Evolutionary conservation across 2,888 invertebrate species (phyloP), one percentile per base, ranked within the genome.

Genomic region (Dilophus febrilis): DNA sequence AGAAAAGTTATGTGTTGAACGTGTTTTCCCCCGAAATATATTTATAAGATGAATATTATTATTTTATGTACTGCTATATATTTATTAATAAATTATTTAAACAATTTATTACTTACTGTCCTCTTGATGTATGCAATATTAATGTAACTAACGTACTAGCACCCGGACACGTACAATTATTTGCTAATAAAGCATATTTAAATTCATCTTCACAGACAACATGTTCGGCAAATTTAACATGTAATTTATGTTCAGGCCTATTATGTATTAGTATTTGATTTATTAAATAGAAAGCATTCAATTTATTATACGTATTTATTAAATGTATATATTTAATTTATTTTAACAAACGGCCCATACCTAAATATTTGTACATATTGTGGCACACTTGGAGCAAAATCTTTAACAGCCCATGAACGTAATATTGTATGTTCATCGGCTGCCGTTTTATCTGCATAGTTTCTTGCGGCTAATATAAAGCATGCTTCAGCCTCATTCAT

Each of bases 201-300:
- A 97, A 94, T 65, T 97, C 97, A 59, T 97, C 95, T 64, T 97
- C 97, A 64, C 97, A 97, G 28, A 97, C 95, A 13, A 95, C 90
- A 61, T 88, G 92, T 59, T 97, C 95, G 31, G 97, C 97, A 64
- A 97, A 97, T 65, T 95, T 92, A 35, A 97, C 95, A 65, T 97
- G 97, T 50, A 97, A 73, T 59, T 97, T 97, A 64, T 95, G 95
- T 66, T 97, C 95, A 40, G 95, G 94, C 54, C 94, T 74, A 41
- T 28, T 2, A 32, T 18, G n/a, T 31, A 14, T 13, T 13, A 31
- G 28, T 8, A 10, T n/a, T n/a, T n/a, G n/a, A n/a, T n/a, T 28
- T 11, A 28, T 28, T 28, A 8, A 28, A 10, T 28, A 11, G 28
- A 8, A 28, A 28, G 11, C 28, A n/a, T n/a, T n/a, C n/a, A n/a